These are phyloP conservation scores for Acanthis flammea DNA, from an alignment of 2,797 vertebrate genomes.

Conservation along the genomic window DNA sequence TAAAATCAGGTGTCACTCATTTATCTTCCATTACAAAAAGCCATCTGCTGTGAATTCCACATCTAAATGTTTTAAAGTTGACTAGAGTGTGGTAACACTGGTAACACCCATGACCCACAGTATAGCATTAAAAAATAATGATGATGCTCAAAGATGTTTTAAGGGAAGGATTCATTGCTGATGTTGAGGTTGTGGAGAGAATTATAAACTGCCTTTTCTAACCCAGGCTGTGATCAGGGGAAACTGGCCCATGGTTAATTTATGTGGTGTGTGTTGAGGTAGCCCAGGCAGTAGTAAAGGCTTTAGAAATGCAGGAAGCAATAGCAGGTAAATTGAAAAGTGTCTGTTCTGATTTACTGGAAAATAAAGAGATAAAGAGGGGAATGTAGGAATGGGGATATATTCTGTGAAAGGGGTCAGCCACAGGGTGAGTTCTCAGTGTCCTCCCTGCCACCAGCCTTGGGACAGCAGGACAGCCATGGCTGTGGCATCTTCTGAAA, in stretches of 20 bases:
- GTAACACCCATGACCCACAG: neutral
- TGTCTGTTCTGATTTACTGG: neutral
- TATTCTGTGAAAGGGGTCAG: neutral
- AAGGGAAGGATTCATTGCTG: neutral
- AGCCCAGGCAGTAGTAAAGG: neutral
- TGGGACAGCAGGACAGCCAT: neutral
- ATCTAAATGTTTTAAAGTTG: neutral
- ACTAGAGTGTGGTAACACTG: neutral
- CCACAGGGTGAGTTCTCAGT: neutral
- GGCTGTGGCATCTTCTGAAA: neutral
- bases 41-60: neutral
- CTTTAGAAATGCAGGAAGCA: neutral
- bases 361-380: neutral
- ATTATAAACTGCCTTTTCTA: neutral
- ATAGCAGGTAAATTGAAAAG: neutral
- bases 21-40: neutral
- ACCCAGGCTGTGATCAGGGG: rapidly evolving
- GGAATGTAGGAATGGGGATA: neutral
- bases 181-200: neutral
- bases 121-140: neutral
- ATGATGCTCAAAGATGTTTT: neutral
- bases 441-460: neutral
- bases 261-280: neutral
- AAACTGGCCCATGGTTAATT: neutral
- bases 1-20: neutral